Evolutionary conservation across 2,888 invertebrate genomes (phyloP).

Genomic region (Agelastica alni): DNA sequence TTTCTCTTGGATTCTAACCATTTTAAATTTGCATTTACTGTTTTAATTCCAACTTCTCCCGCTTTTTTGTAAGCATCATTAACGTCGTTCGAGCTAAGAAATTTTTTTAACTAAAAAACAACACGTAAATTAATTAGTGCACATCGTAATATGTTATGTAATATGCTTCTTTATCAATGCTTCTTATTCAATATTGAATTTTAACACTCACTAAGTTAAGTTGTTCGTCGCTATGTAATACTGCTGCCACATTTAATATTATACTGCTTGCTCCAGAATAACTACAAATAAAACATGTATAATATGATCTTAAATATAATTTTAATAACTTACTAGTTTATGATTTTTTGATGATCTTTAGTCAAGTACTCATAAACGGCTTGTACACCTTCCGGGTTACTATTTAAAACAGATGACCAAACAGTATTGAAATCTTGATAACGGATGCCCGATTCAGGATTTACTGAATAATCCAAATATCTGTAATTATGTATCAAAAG

Average conservation of each 20-base stretch:
- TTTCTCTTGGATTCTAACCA: neutral
- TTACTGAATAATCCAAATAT: conserved; percentile 42
- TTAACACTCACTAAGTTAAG: conserved; percentile 26
- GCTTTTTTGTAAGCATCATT: neutral
- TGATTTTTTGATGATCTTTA: conserved; percentile 53
- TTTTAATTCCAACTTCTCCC: neutral
- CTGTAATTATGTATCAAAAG: conserved; percentile 27
- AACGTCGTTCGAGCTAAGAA: neutral
- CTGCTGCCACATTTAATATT: conserved; percentile 19
- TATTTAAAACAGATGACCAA: conserved; percentile 58
- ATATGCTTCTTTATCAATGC: too few species aligned
- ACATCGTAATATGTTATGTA: too few species aligned
- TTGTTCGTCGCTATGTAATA: conserved; percentile 27
- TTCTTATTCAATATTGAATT: too few species aligned
- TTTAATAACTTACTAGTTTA: conserved; percentile 34
- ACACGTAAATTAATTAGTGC: neutral
- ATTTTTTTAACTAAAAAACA: neutral
- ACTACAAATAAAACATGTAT: conserved; percentile 16
- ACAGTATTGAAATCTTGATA: conserved; percentile 57
- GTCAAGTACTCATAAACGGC: conserved; percentile 60
- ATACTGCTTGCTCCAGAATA: conserved; percentile 17
- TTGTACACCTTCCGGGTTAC: conserved; percentile 61
- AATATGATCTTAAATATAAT: neutral
- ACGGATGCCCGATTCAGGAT: conserved; percentile 54
- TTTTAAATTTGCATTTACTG: neutral